phyloP scores from a whole-genome alignment of 2,888 invertebrate species.

The Drosophila leonis region DNA sequence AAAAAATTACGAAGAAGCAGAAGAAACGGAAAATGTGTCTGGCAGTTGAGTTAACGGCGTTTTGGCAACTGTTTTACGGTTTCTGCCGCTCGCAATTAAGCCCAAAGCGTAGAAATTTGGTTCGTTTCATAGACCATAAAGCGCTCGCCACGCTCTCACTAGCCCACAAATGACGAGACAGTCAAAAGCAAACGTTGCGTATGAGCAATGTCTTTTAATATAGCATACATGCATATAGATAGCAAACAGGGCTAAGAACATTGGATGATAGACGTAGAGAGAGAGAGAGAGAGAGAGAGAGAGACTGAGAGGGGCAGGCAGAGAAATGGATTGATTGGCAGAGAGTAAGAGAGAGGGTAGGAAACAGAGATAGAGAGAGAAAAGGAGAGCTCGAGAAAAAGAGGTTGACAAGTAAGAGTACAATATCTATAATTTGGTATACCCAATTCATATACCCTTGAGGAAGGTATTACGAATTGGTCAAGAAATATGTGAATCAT shows the following conservation, averaged over 20 bases:
- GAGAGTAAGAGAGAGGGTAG: too few relatives aligned
- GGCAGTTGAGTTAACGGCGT: constrained; percentile 64
- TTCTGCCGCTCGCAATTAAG: constrained; percentile 67
- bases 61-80: constrained; percentile 77
- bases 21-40: constrained; percentile 33
- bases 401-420: too few relatives aligned
- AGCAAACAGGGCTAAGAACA: not conserved
- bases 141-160: constrained; percentile 72
- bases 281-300: not conserved
- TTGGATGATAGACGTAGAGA: not conserved
- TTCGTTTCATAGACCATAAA: constrained; percentile 77
- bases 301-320: not conserved
- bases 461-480: not conserved
- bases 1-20: not conserved
- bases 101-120: constrained; percentile 75
- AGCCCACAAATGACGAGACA: constrained; percentile 52
- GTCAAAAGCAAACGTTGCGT: constrained; percentile 68
- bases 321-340: not conserved
- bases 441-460: not conserved
- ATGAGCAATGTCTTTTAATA: constrained; percentile 66
- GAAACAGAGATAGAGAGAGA: too few relatives aligned
- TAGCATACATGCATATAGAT: not conserved
- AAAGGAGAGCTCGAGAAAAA: too few relatives aligned
- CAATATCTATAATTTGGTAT: not conserved
- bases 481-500: not conserved